These are phyloP conservation scores for Tympanoctomys barrerae DNA, from an alignment of 2,797 vertebrate species.

Conservation along the genomic window DNA sequence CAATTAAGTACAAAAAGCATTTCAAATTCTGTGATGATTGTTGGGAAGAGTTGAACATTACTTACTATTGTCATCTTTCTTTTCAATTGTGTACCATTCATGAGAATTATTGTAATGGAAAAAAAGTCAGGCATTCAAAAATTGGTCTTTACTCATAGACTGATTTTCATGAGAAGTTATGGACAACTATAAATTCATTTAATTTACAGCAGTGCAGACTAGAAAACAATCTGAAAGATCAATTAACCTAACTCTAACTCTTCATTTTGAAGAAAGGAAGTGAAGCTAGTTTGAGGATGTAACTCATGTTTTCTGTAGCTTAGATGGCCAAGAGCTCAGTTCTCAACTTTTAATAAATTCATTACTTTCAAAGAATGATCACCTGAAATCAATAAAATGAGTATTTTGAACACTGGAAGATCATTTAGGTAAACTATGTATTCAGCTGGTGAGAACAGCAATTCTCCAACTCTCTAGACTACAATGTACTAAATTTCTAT, in stretches of 20 bases:
- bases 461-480: background rate
- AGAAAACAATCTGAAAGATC: background rate
- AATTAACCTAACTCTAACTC: background rate
- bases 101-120: background rate
- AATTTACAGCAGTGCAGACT: background rate
- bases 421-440: background rate
- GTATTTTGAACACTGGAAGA: slow-evolving; percentile 16
- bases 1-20: background rate
- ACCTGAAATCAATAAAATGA: slow-evolving; percentile 42
- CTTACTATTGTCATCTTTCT: background rate
- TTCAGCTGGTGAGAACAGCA: slow-evolving; percentile 15
- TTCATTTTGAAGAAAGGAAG: slow-evolving; percentile 25
- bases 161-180: background rate
- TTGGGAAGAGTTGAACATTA: background rate
- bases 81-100: background rate
- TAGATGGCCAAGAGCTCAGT: background rate
- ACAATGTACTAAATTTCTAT: background rate
- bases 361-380: background rate
- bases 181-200: slow-evolving; percentile 3
- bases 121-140: slow-evolving; percentile 21
- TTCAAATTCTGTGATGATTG: background rate
- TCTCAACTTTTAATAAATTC: background rate
- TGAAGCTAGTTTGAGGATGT: background rate
- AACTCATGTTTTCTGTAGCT: background rate
- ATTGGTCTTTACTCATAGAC: background rate